Percentiles rank a stretch among this genome's conserved stretches.
Conservation (phyloP, 2,888 invertebrate species). For the Carpatolechia fugitivella region DNA sequence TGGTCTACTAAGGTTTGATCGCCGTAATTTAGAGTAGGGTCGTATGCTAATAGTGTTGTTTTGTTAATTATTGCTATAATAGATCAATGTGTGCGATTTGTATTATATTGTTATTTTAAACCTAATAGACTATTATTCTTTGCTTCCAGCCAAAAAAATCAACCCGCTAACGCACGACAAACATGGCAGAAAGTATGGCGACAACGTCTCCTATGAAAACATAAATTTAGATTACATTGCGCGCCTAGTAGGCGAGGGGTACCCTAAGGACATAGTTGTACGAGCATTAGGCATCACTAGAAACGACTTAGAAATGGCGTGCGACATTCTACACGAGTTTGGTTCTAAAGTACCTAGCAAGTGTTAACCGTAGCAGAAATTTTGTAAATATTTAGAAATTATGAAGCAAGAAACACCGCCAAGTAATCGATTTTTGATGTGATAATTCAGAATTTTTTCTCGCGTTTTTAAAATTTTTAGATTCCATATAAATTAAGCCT, state of each 20-base stretch:
- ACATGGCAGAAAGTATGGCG: constrained; percentile 68
- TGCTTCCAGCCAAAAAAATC: constrained; percentile 65
- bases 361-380: not conserved
- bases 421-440: not conserved
- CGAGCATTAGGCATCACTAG: constrained; percentile 94
- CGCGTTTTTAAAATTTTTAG: not conserved
- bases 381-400: not conserved
- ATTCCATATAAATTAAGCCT: too few relatives aligned
- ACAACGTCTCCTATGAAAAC: constrained; percentile 88
- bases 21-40: too few relatives aligned
- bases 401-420: not conserved
- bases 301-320: constrained; percentile 97
- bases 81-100: too few relatives aligned
- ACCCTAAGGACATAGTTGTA: constrained; percentile 93
- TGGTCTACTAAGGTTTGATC: too few relatives aligned
- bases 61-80: too few relatives aligned
- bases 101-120: not conserved
- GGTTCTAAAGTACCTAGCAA: constrained; percentile 74
- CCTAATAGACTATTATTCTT: too few relatives aligned
- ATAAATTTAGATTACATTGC: constrained; percentile 95
- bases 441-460: not conserved
- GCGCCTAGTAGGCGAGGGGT: constrained; percentile 92
- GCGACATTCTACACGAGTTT: constrained; percentile 95
- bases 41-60: too few relatives aligned
- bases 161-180: constrained; percentile 75